Evolutionary conservation across 2,113 vertebrate species (phyloP).

Genomic region (Zeus faber): DNA sequence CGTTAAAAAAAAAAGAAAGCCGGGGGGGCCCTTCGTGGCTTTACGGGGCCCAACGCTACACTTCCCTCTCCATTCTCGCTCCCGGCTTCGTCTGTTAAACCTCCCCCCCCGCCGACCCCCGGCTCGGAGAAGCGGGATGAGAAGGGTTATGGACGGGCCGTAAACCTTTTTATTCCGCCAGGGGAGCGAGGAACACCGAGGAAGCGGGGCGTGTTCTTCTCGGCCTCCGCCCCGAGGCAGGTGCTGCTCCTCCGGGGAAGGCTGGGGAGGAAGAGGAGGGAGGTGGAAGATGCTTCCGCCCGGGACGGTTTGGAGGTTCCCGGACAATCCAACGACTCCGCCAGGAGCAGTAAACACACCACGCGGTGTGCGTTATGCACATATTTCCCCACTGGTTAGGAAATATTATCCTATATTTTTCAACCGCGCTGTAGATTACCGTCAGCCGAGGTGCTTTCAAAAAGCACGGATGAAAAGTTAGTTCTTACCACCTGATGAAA

Average conservation of each 20-base stretch:
- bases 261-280: too few species aligned
- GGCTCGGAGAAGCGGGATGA: background rate
- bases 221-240: slow-evolving; percentile 32
- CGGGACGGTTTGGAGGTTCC: slow-evolving; percentile 5
- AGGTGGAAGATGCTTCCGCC: slow-evolving; percentile 1
- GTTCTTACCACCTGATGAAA: too few species aligned
- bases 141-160: slow-evolving; percentile 76
- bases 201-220: background rate
- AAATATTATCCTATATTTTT: slow-evolving; percentile 8
- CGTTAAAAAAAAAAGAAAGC: too few species aligned
- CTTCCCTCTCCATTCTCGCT: too few species aligned
- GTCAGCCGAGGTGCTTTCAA: too few species aligned
- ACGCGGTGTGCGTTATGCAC: slow-evolving; percentile 9
- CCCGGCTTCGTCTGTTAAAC: too few species aligned
- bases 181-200: slow-evolving; percentile 61
- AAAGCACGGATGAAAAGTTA: too few species aligned
- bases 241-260: slow-evolving; percentile 18
- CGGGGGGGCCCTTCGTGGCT: too few species aligned
- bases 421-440: too few species aligned
- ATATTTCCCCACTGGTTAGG: slow-evolving; percentile 22
- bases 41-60: too few species aligned
- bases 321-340: slow-evolving; percentile 1
- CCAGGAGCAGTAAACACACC: slow-evolving; percentile 5
- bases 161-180: slow-evolving; percentile 74
- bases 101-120: too few species aligned